Percentiles rank a stretch among this genome's conserved stretches.
phyloP scores from a whole-genome alignment of 2,888 invertebrate genomes.

The Lamellibrachia columna region DNA sequence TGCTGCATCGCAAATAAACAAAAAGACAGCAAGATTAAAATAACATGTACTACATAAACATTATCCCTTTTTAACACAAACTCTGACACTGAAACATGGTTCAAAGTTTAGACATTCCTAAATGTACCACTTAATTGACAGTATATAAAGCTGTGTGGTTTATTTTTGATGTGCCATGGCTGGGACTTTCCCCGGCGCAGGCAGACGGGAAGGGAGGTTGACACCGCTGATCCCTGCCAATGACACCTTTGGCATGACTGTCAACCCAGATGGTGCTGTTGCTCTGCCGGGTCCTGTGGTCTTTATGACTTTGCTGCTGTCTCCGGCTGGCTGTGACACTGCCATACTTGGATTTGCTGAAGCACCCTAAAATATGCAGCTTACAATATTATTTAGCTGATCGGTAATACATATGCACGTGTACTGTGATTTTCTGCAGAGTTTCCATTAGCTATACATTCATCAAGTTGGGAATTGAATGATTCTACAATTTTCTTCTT shows the following conservation, averaged over 20 bases:
- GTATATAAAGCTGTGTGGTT: not conserved
- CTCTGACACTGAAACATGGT: not conserved
- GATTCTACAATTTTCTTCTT: no score
- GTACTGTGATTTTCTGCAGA: not conserved
- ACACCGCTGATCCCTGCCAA: not conserved
- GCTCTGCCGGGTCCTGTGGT: not conserved
- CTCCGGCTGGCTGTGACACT: not conserved
- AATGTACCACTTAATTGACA: not conserved
- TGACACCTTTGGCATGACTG: not conserved
- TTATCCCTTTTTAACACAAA: not conserved
- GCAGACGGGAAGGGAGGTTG: slow-evolving; percentile 29
- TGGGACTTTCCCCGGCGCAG: slow-evolving; percentile 27
- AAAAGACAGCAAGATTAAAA: not conserved
- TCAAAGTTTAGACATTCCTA: not conserved
- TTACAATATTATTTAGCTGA: not conserved
- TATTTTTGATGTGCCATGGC: slow-evolving; percentile 19
- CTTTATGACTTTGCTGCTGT: not conserved
- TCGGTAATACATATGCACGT: not conserved
- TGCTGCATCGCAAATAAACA: not conserved
- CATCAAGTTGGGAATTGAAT: not conserved
- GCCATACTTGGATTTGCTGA: not conserved
- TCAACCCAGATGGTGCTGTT: not conserved
- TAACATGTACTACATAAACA: not conserved
- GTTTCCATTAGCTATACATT: not conserved
- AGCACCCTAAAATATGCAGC: not conserved